Conservation (phyloP, 2,797 vertebrate species). For the Halcyon leucocephala region DNA sequence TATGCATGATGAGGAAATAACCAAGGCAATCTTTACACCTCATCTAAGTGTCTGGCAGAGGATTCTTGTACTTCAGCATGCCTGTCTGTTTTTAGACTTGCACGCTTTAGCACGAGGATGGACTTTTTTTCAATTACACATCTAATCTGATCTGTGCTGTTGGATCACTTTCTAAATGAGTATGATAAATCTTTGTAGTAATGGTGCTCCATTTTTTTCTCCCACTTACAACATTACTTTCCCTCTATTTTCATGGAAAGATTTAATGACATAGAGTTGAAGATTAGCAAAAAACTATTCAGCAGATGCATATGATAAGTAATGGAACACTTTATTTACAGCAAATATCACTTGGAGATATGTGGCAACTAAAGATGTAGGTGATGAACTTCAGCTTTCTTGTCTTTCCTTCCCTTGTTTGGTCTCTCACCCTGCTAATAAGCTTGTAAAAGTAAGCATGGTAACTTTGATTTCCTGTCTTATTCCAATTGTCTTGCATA, state of each 20-base stretch:
- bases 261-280: neutral
- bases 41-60: neutral
- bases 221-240: neutral
- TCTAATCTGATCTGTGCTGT: neutral
- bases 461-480: neutral
- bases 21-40: neutral
- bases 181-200: neutral
- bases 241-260: neutral
- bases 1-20: neutral
- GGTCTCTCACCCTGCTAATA: neutral
- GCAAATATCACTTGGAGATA: neutral
- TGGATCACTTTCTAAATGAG: neutral
- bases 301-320: neutral
- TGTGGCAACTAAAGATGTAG: neutral
- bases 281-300: neutral
- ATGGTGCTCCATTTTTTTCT: neutral
- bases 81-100: neutral
- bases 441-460: neutral
- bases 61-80: neutral
- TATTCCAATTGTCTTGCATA: neutral
- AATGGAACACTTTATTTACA: neutral
- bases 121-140: neutral
- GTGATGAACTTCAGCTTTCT: neutral
- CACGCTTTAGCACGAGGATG: fast-evolving
- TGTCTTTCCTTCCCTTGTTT: neutral